Evolutionary conservation across 2,113 vertebrate species (phyloP), one percentile per base, ranked within the genome.

Genomic region (Hipposideros armiger): DNA sequence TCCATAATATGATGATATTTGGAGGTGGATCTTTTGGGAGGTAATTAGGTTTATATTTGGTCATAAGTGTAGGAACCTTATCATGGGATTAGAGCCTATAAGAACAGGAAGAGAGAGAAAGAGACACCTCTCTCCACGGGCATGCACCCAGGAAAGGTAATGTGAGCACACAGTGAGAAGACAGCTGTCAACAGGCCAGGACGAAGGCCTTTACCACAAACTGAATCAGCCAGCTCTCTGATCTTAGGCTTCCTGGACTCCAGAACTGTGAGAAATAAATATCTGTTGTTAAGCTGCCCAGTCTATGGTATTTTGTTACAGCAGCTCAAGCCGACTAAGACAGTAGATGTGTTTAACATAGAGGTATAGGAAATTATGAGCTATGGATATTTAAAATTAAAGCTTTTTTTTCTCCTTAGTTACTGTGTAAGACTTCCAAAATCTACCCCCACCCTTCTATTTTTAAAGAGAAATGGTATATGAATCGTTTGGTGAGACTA

Each of bases 391-490:
- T 94, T 90, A 80, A 91, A 84, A 91, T 80, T 24, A 89, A 84
- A 96, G 77, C 5, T 16, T n/a, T 22, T 82, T 93, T 62, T 54
- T 1, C 20, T 2, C 15, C 3, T 19, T 24, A 73, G 58, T 80
- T 70, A 52, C n/a, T 67, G 58, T 58, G 1, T 54, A 64, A 83
- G 67, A 66, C 17, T 93, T 95, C 50, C 19, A 84, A 92, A 72
- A 22, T 45, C 9, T 11, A 50, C 47, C 47, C 47, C 47, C 47
- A 50, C 47, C 11, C 7, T 95, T 87, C 20, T 56, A 40, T 93
- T 84, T 84, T 94, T 87, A 92, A 97, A 77, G 69, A n/a, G 24
- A 93, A 96, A 94, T 83, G 20, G 8, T 90, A 5, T 90, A 74
- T 93, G 76, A 81, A 74, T 11, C 58, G 77, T 74, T 94, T 86